Evolutionary conservation across 2,888 invertebrate genomes (phyloP), one percentile per base, ranked within the genome.

Genomic region (Lagria hirta): DNA sequence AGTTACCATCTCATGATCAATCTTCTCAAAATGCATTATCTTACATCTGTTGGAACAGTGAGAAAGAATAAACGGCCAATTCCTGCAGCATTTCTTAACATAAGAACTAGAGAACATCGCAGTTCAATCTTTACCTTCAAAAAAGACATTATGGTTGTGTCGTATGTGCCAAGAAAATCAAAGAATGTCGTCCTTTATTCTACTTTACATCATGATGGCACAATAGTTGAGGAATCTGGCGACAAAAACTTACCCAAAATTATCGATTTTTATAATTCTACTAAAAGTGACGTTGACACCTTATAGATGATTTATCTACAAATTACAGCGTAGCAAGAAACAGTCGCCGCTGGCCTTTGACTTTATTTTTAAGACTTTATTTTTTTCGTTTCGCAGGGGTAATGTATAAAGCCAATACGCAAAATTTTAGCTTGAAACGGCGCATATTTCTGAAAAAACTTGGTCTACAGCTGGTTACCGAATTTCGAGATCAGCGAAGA

Each of bases 121-220:
- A n/a, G n/a, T n/a, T n/a, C n/a, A n/a, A 13, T 33, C 13, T 48
- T 51, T 42, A 43, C 36, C n/a, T 48, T 48, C 27, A 20, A 45
- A 35, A 17, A 43, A 21, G 28, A 43, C 20, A 48, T 43, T n/a
- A 46, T 43, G 6, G 27, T 29, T 23, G 26, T 51, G 27, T 45
- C 43, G 27, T 43, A 43, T 23, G 37, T 47, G 7, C 43, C 46
- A 43, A 35, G 33, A 40, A 48, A 48, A 40, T 12, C 16, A 7
- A 40, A 45, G 20, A 43, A 43, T 43, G 36, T 48, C 4, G 26
- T 43, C 16, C 18, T 44, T 3, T 37, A 42, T 36, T 44, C 49
- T 8, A 38, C 43, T 12, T 13, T 33, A 34, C 46, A 48, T 24
- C 34, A 48, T 34, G 34, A 41, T 20, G 26, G 13, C 21, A 18